Evolutionary conservation across 2,113 vertebrate species (phyloP), one percentile per base, ranked within the genome.

Genomic region (Archocentrus centrarchus): DNA sequence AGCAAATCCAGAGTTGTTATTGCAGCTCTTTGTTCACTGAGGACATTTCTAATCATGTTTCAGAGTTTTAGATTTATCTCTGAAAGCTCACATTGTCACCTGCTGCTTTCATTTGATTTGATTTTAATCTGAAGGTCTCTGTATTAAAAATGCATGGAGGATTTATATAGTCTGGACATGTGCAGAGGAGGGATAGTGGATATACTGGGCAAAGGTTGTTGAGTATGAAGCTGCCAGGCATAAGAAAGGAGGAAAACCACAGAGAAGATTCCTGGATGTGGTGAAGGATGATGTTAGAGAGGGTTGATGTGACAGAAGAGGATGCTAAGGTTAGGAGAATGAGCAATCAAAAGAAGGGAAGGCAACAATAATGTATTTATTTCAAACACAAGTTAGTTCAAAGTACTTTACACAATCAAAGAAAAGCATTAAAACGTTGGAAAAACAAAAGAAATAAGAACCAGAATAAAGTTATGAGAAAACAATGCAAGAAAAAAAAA

Each of bases 301-400:
- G 22, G 4, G 63, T n/a, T 44, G 63, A 37, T 41, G 37, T 66
- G 63, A 66, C 13, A 27, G 63, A 66, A 47, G 39, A 68, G 44
- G 14, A 41, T 68, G 4, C 39, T 27, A 15, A 68, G 63, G 63
- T 9, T 44, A 44, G 39, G 24, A 66, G n/a, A 35, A 68, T 68
- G 14, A 61, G 41, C 14, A 70, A 14, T n/a, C 0, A 8, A 68
- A 47, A 47, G 41, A 30, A 50, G 0, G 64, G 3, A 30, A 9
- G 64, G 22, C 15, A 70, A 32, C 30, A 27, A 24, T 30, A 70
- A 30, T 70, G 41, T 10, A 18, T 70, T 30, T 50, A 17, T 27
- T 8, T 20, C 37, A 0, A 68, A 47, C 22, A 63, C 32, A 30
- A 30, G 3, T 41, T 30, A 50, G 17, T 68, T 47, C 0, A 0